Conservation (phyloP, 2,888 invertebrate genomes). For the Colostygia pectinataria region DNA sequence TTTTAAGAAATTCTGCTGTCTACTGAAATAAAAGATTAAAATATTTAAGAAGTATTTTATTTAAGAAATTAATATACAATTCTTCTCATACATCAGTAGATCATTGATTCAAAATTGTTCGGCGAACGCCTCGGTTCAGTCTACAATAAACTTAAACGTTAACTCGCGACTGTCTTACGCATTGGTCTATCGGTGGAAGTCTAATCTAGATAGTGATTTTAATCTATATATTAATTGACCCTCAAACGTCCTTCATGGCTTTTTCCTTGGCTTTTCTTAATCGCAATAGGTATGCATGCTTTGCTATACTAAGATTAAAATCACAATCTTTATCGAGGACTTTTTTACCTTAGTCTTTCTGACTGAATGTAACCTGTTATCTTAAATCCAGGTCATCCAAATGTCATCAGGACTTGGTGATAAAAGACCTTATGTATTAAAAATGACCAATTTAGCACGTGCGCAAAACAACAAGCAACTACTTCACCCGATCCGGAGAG, state of each 20-base stretch:
- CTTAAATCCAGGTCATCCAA: neutral
- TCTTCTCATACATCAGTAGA: constrained; percentile 71
- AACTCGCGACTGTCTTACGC: constrained; percentile 26
- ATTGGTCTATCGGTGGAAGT: constrained; percentile 37
- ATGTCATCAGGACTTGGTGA: neutral
- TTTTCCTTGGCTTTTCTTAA: too few species aligned
- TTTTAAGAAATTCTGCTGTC: neutral
- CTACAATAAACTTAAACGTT: constrained; percentile 47
- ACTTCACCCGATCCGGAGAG: constrained; percentile 1
- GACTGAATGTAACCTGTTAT: neutral
- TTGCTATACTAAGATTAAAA: constrained; percentile 8
- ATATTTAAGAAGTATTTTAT: constrained; percentile 75
- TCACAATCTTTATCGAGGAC: constrained; percentile 7
- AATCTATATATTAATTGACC: neutral
- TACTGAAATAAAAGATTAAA: constrained; percentile 27
- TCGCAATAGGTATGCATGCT: neutral
- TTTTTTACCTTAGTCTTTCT: constrained; percentile 1
- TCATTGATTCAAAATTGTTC: constrained; percentile 62
- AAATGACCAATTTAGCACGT: neutral
- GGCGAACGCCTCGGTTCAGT: constrained; percentile 61
- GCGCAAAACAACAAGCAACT: constrained; percentile 15
- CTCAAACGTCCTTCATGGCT: too few species aligned
- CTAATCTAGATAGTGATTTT: constrained; percentile 4
- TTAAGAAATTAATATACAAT: constrained; percentile 82
- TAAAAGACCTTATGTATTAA: neutral